These are phyloP conservation scores for Drosophila infuscata DNA, from an alignment of 2,888 invertebrate species.

Conservation along the genomic window DNA sequence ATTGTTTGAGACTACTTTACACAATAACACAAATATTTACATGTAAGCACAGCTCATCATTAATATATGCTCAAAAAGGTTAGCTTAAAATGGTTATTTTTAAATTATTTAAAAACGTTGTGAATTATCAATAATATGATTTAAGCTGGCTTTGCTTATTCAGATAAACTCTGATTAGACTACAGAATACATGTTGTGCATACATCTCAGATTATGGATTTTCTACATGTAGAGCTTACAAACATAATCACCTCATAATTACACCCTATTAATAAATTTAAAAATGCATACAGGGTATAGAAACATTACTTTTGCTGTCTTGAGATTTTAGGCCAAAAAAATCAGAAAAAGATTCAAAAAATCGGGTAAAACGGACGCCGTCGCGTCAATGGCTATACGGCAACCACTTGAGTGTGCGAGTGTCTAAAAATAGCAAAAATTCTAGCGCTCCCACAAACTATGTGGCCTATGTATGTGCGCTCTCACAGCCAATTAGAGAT, in stretches of 20 bases:
- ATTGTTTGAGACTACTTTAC: not conserved
- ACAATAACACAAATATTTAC: not conserved
- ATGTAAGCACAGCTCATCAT: not conserved
- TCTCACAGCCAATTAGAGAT: constrained; percentile 58
- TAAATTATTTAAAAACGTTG: not conserved
- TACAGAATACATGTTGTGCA: not conserved
- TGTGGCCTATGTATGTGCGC: constrained; percentile 51
- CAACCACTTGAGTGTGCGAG: constrained; percentile 83
- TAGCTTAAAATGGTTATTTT: not conserved
- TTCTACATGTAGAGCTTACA: not conserved
- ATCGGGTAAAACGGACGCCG: constrained; percentile 37
- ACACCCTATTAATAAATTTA: not conserved
- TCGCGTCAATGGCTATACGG: constrained; percentile 51
- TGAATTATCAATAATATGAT: not conserved
- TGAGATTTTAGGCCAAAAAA: constrained; percentile 69
- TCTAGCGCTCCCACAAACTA: constrained; percentile 82
- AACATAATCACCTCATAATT: not conserved
- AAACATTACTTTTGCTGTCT: constrained; percentile 72
- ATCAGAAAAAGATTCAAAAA: constrained; percentile 34
- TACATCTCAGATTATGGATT: not conserved
- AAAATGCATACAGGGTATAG: constrained; percentile 5
- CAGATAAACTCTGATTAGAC: not conserved
- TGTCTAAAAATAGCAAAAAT: constrained; percentile 81
- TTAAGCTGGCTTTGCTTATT: not conserved
- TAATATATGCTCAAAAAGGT: not conserved